Conservation (phyloP, 2,113 vertebrate genomes). For the Myxocyprinus asiaticus region DNA sequence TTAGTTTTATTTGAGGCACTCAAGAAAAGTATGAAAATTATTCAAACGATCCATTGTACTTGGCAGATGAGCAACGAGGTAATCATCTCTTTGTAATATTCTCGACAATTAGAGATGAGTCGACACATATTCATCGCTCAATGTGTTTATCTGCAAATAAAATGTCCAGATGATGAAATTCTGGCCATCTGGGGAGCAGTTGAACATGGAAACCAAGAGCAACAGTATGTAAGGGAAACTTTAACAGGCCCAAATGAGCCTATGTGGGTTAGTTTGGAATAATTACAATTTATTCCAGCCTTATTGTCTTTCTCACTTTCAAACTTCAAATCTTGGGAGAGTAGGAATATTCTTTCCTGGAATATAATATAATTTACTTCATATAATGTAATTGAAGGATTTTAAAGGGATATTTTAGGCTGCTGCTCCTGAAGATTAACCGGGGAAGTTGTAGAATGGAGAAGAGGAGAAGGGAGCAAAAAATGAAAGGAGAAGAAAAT, state of each 20-base stretch:
- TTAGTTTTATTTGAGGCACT: neutral
- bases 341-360: too few relatives aligned
- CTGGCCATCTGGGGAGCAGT: conserved; percentile 41
- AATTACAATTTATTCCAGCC: neutral
- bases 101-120: conserved; percentile 11
- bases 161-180: conserved; percentile 19
- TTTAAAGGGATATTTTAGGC: neutral
- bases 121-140: conserved; percentile 29
- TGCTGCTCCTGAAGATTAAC: neutral
- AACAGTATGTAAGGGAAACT: neutral
- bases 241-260: too few relatives aligned
- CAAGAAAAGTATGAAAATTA: conserved; percentile 24
- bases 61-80: neutral
- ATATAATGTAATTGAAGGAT: neutral
- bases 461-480: neutral
- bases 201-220: conserved; percentile 29
- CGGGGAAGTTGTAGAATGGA: neutral
- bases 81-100: conserved; percentile 23
- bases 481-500: conserved; percentile 36
- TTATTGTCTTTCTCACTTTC: too few relatives aligned
- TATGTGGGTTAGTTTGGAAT: neutral
- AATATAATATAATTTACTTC: too few relatives aligned
- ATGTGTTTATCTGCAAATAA: conserved; percentile 39
- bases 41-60: neutral
- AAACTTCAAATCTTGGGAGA: too few relatives aligned